These are phyloP conservation scores for Argopecten irradians DNA, from an alignment of 1,140 invertebrate species.

Conservation along the genomic window DNA sequence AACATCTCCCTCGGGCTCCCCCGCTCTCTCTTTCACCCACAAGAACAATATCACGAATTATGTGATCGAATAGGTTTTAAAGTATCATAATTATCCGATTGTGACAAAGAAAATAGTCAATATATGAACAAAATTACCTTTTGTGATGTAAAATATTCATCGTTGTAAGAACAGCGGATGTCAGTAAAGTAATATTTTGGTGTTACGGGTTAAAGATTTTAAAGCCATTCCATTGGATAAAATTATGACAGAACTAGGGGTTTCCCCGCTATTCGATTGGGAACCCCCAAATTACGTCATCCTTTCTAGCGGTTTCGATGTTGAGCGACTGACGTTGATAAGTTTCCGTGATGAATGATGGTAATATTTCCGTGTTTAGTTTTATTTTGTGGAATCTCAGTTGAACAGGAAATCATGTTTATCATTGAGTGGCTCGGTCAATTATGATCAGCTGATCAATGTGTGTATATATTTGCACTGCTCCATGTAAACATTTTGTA, in stretches of 20 bases:
- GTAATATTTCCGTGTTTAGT: neutral
- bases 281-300: neutral
- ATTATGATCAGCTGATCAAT: no score
- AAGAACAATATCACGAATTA: no score
- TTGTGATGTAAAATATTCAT: slow-evolving; percentile 9
- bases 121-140: neutral
- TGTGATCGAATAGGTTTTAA: no score
- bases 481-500: no score
- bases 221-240: neutral
- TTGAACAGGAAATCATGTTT: neutral
- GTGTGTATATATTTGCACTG: no score
- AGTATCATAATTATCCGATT: no score
- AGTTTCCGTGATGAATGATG: neutral
- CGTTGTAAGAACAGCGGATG: neutral
- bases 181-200: neutral
- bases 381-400: neutral
- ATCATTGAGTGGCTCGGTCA: neutral
- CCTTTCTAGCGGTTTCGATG: neutral
- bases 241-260: neutral
- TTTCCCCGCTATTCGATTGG: neutral
- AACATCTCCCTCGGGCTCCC: no score
- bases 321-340: no score
- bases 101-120: no score
- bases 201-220: neutral
- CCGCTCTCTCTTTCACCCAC: no score